Evolutionary conservation across 2,888 invertebrate genomes (phyloP).

Genomic region (Luffia ferchaultella): DNA sequence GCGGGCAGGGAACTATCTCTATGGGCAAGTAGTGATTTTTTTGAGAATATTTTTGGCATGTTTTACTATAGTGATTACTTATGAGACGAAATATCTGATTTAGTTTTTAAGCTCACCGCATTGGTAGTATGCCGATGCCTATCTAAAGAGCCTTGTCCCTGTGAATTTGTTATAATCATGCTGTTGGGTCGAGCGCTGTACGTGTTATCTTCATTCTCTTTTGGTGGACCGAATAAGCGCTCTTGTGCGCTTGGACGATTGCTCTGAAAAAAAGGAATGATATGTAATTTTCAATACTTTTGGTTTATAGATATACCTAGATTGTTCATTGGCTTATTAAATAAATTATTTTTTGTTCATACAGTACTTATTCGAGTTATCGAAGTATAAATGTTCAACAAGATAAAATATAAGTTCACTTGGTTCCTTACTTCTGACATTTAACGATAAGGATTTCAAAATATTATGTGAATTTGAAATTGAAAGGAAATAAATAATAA

Average conservation of each 20-base stretch:
- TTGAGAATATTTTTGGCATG: no score
- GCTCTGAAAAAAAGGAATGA: constrained; percentile 11
- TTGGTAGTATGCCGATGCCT: constrained; percentile 44
- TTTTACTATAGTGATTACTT: no score
- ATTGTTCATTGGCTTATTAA: neutral
- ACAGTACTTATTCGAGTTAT: no score
- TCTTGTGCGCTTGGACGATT: constrained; percentile 71
- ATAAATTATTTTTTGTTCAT: neutral
- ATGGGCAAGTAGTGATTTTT: no score
- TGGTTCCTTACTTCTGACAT: no score
- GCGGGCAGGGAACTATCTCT: no score
- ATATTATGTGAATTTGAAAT: no score
- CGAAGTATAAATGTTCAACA: no score
- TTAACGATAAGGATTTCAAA: no score
- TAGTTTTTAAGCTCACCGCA: constrained; percentile 35
- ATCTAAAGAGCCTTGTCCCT: constrained; percentile 63
- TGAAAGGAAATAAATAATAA: no score
- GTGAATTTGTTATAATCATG: constrained; percentile 41
- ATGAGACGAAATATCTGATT: no score
- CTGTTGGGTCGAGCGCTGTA: constrained; percentile 48
- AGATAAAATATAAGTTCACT: no score
- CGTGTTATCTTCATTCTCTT: constrained; percentile 41
- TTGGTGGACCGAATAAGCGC: constrained; percentile 69
- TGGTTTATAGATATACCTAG: neutral
- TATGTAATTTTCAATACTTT: neutral